Evolutionary conservation across 2,113 vertebrate species (phyloP), one percentile per base, ranked within the genome.

Genomic region (Sitta europaea): DNA sequence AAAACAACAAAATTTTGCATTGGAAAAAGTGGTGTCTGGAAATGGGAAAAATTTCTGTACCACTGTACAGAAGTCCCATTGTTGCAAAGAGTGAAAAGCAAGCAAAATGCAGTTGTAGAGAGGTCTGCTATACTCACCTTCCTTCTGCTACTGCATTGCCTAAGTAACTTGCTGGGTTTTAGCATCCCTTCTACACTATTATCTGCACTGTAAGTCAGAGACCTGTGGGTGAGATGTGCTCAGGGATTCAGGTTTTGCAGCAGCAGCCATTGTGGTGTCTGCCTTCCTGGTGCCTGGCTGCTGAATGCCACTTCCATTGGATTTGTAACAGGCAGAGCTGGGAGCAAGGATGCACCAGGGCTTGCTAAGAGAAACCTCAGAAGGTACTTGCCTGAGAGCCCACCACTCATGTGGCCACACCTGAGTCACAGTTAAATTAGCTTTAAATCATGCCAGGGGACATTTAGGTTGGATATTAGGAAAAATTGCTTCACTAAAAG

Each of bases 331-430:
- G 28, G 33, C 28, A 88, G 35, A 65, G 10, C 29, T 4, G 3
- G 27, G 40, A 90, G 36, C 4, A 11, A 22, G n/a, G 28, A 58
- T 15, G 25, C 29, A 70, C 31, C 27, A 2, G 6, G 10, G 27
- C 24, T 90, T 9, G 0, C 51, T 50, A 25, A 43, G 36, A 75
- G 47, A 47, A 2, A 10, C 14, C 1, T 3, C 3, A 6, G 35
- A 28, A 70, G 23, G 27, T 4, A 61, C 23, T 22, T 1, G 0
- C 15, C 45, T 48, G 42, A 53, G 29, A 55, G 36, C 17, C 40
- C 24, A 7, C 29, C 23, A 12, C 51, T 16, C 0, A 0, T 3
- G 10, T 43, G 38, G 38, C 43, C 8, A 4, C 25, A 58, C 16
- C 48, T n/a, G 11, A 66, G 19, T 48, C 47, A 62, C 1, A 0